Conservation (phyloP, 2,113 vertebrate genomes). For the Myotis yumanensis region DNA sequence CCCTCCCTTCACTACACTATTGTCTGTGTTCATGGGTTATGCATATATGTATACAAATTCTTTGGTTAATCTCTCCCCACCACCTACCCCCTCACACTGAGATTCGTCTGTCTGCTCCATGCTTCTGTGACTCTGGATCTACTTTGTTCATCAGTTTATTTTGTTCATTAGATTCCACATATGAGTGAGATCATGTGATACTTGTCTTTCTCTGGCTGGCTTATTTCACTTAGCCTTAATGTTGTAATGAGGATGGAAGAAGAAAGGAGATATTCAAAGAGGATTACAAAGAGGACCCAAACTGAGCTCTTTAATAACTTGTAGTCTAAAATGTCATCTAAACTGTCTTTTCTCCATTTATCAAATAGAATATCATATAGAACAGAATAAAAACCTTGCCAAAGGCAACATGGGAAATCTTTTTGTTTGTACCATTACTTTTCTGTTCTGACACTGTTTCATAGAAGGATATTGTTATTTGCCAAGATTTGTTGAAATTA, state of each 20-base stretch:
- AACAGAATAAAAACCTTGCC: conserved; percentile 49
- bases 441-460: neutral
- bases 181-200: too few species aligned
- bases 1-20: too few species aligned
- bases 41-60: too few species aligned
- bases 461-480: conserved; percentile 35
- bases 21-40: too few species aligned
- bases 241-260: conserved; percentile 2
- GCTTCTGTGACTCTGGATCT: too few species aligned
- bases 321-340: neutral
- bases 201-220: too few species aligned
- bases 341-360: conserved; percentile 49
- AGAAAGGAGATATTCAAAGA: conserved; percentile 21
- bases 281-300: neutral
- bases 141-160: too few species aligned
- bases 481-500: conserved; percentile 39
- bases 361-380: neutral
- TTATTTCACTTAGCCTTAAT: conserved; percentile 40
- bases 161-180: too few species aligned
- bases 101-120: too few species aligned
- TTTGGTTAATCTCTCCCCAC: too few species aligned
- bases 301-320: conserved; percentile 45
- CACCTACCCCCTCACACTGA: too few species aligned
- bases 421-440: conserved; percentile 34
- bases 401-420: conserved; percentile 23